Evolutionary conservation across 2,113 vertebrate species (phyloP), one percentile per base, ranked within the genome.

Genomic region (Miniopterus natalensis): DNA sequence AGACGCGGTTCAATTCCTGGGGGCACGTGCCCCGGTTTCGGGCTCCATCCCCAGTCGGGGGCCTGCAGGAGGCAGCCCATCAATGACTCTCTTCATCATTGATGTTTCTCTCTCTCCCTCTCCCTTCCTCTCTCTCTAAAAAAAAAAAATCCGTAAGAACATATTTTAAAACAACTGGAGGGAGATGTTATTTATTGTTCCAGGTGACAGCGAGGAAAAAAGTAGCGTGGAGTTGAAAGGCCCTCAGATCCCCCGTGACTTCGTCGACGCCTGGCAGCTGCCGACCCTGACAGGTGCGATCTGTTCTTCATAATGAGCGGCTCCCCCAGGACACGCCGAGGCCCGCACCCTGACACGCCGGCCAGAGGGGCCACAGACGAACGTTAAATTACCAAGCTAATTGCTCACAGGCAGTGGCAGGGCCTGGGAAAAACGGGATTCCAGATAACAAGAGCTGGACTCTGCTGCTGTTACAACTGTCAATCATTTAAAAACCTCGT

Each of bases 311-410:
- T 40, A 61, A 53, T 27, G 23, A 14, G 65, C 61, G 17, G 5
- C 6, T n/a, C 92, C 66, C 49, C 2, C 0, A 0, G 36, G 57
- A 20, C 4, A 1, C n/a, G 14, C 6, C 1, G 45, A 3, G 0
- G 40, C 27, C n/a, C 47, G n/a, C 31, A 8, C 21, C 18, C 85
- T 55, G 70, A 45, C 47, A 0, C 1, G n/a, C 2, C 5, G 42
- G 36, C 59, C 79, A 10, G 55, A 36, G 36, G 36, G 36, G 36
- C 36, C 2, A 36, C 36, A 36, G 36, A 36, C 36, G 36, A 36
- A 36, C 36, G 36, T 36, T 36, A 36, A 70, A 83, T 66, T 47
- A 77, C 20, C 47, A 15, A 61, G 74, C 84, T 89, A 59, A 71
- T 71, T 53, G 81, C 53, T 40, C 53, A 27, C 1, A 15, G 7